These are phyloP conservation scores for Oscarella lobularis DNA, from an alignment of 37 sponge, comb jelly and placozoan genomes.

Conservation along the genomic window DNA sequence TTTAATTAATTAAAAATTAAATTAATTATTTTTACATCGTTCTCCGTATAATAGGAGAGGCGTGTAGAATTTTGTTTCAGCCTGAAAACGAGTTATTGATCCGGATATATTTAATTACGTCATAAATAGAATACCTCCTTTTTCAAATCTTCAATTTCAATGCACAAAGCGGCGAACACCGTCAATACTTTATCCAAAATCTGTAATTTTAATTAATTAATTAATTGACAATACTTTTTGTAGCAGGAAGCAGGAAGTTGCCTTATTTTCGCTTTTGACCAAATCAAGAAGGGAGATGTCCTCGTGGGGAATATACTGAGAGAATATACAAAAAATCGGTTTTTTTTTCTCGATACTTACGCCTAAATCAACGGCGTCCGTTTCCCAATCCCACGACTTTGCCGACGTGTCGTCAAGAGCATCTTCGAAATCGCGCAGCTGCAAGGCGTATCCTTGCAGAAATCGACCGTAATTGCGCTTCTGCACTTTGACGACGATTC, in stretches of 20 bases:
- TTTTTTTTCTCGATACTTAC: slow-evolving; percentile 10
- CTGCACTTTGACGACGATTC: slow-evolving; percentile 58
- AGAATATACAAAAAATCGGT: neutral
- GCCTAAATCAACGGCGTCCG: slow-evolving; percentile 67
- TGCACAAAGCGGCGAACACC: slow-evolving; percentile 84
- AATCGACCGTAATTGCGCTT: slow-evolving; percentile 42
- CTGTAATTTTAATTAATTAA: too few relatives aligned
- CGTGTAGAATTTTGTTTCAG: slow-evolving; percentile 53
- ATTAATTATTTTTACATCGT: slow-evolving; percentile 36
- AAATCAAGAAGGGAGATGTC: slow-evolving; percentile 65
- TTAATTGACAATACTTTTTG: too few relatives aligned
- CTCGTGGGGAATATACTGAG: slow-evolving; percentile 58
- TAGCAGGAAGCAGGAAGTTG: too few relatives aligned
- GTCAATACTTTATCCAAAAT: slow-evolving; percentile 89
- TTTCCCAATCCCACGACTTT: slow-evolving; percentile 79
- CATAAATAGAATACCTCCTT: slow-evolving; percentile 36
- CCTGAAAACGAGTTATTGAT: slow-evolving; percentile 17
- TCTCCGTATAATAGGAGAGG: slow-evolving; percentile 86
- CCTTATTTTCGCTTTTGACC: slow-evolving; percentile 80
- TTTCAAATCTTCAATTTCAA: slow-evolving; percentile 64
- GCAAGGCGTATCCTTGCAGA: slow-evolving; percentile 47
- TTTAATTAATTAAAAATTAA: neutral
- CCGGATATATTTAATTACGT: neutral
- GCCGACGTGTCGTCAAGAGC: slow-evolving; percentile 60
- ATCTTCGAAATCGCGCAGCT: slow-evolving; percentile 58